Percentiles rank a stretch among this genome's conserved stretches.
phyloP scores from a whole-genome alignment of 2,888 invertebrate genomes.

The Amphipyra tragopoginis region DNA sequence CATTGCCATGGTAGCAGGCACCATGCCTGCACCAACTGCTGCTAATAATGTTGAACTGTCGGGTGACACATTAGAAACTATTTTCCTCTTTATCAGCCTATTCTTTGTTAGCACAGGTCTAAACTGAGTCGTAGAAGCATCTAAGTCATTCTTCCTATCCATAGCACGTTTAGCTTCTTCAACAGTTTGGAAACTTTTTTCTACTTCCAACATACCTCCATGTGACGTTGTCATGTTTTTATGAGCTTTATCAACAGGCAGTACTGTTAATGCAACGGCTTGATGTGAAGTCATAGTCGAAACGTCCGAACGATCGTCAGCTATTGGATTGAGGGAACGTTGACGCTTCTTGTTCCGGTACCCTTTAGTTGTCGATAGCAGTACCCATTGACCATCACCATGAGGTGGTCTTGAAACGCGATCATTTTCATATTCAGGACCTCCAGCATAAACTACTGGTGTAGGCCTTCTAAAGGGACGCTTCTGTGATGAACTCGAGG shows the following conservation, averaged over 20 bases:
- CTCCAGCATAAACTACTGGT: slow-evolving; percentile 87
- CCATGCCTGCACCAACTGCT: slow-evolving; percentile 94
- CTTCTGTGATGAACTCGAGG: slow-evolving; percentile 68
- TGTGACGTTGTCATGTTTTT: slow-evolving; percentile 92
- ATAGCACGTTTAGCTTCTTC: slow-evolving; percentile 89
- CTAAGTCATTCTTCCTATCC: slow-evolving; percentile 80
- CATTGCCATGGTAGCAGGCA: slow-evolving; percentile 95
- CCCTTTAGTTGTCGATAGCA: slow-evolving; percentile 94
- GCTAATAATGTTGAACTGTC: slow-evolving; percentile 92
- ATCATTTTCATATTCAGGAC: slow-evolving; percentile 79
- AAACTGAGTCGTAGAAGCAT: slow-evolving; percentile 70
- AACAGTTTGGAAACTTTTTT: slow-evolving; percentile 92
- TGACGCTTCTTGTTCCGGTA: slow-evolving; percentile 90
- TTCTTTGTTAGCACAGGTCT: slow-evolving; percentile 74
- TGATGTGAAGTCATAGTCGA: slow-evolving; percentile 85
- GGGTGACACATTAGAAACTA: slow-evolving; percentile 76
- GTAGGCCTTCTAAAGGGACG: slow-evolving; percentile 83
- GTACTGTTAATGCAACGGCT: slow-evolving; percentile 92
- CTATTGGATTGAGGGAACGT: slow-evolving; percentile 73
- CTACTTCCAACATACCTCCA: slow-evolving; percentile 93
- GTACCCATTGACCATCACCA: slow-evolving; percentile 94
- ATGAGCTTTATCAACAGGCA: slow-evolving; percentile 92
- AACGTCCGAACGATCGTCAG: slow-evolving; percentile 70
- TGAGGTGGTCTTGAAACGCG: slow-evolving; percentile 90
- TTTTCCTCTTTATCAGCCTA: slow-evolving; percentile 74